A percentile compares a stretch with the other conserved stretches of the same genome.
Evolutionary conservation across 2,113 vertebrate genomes (phyloP).

Genomic region (Bolborhynchus lineola): DNA sequence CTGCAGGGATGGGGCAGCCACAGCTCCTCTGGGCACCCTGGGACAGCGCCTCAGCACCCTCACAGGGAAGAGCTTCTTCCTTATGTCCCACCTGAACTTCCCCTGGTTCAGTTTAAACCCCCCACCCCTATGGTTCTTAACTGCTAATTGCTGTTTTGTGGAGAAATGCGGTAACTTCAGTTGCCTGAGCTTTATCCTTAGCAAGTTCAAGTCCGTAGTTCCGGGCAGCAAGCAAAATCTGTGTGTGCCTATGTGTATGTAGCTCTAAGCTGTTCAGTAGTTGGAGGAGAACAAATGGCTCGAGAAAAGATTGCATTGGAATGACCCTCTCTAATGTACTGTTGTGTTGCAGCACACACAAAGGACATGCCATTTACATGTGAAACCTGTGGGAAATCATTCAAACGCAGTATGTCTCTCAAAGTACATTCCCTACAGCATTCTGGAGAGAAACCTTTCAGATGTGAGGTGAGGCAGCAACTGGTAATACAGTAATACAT

Average conservation of each 20-base stretch:
- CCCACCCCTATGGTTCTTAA: neutral
- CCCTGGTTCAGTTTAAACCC: neutral
- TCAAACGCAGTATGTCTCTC: constrained; percentile 98
- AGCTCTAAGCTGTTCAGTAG: neutral
- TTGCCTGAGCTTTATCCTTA: neutral
- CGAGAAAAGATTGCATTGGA: neutral
- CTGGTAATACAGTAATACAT: neutral
- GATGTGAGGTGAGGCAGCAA: constrained; percentile 86
- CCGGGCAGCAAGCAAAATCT: neutral
- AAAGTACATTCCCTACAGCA: constrained; percentile 98
- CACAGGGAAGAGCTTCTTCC: neutral
- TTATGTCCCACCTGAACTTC: neutral
- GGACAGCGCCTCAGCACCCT: neutral
- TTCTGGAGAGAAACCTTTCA: constrained; percentile 96
- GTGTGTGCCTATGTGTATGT: neutral
- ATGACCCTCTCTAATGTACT: neutral
- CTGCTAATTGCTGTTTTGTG: neutral
- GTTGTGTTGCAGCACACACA: constrained; percentile 87
- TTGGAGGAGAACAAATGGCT: neutral
- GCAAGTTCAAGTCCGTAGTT: neutral
- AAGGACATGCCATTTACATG: constrained; percentile 99
- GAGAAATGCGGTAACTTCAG: neutral
- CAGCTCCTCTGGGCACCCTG: neutral
- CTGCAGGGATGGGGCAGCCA: neutral
- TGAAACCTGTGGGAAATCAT: constrained; percentile 97